A percentile compares a stretch with the other conserved stretches of the same genome.
These are phyloP conservation scores for Eudyptes chrysolophus DNA, from an alignment of 2,113 vertebrate genomes.

Conservation along the genomic window DNA sequence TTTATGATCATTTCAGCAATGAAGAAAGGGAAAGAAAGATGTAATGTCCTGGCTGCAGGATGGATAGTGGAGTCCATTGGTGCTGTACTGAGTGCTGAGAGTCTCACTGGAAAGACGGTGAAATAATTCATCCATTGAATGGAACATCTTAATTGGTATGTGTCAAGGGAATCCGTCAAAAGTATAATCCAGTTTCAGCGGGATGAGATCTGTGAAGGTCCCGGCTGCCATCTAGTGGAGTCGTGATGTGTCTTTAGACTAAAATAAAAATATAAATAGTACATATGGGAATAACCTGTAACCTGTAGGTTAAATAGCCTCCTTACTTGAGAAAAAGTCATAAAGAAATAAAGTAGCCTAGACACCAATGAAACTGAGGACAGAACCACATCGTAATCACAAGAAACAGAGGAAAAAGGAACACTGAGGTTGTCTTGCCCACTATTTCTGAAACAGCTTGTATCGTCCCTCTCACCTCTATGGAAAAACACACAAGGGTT, in stretches of 20 bases:
- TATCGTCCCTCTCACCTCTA: background rate
- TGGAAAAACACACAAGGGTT: background rate
- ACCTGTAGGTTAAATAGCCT: background rate
- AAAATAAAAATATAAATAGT: background rate
- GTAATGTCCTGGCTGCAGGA: background rate
- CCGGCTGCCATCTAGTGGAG: constrained; percentile 59
- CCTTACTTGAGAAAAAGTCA: background rate
- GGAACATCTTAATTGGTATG: background rate
- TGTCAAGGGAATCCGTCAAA: fast-evolving
- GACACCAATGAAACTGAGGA: background rate
- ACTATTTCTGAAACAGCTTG: background rate
- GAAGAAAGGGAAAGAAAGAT: background rate
- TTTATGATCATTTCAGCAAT: background rate
- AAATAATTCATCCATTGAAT: background rate
- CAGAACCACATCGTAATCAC: background rate
- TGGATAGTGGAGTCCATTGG: background rate
- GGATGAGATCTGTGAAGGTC: background rate
- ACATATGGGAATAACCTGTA: fast-evolving
- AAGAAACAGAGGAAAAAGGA: background rate
- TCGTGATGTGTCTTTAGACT: background rate
- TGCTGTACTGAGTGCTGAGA: background rate
- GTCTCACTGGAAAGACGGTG: background rate
- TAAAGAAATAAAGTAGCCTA: background rate
- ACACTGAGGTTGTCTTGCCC: background rate
- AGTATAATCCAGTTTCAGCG: fast-evolving